These are phyloP conservation scores for Cariama cristata DNA, from an alignment of 2,113 vertebrate genomes.

Conservation along the genomic window DNA sequence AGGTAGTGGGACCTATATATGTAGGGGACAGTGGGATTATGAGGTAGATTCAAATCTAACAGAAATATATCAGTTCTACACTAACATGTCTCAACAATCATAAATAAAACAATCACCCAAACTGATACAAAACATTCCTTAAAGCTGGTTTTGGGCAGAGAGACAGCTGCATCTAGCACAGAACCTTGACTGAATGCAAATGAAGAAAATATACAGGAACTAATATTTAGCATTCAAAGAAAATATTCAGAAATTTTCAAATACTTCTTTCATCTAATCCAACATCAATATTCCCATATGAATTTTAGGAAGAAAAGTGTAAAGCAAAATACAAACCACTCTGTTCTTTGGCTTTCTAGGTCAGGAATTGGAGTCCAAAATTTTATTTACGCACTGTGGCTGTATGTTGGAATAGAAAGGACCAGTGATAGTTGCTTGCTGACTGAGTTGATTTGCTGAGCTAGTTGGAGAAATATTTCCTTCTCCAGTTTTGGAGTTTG, in stretches of 20 bases:
- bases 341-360: background rate
- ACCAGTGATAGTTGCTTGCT: background rate
- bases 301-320: background rate
- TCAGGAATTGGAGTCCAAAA: background rate
- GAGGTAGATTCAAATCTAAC: background rate
- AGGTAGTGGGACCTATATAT: background rate
- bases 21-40: background rate
- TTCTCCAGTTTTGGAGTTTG: background rate
- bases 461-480: background rate
- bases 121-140: background rate
- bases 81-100: background rate
- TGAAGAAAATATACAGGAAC: background rate
- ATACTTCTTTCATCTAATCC: background rate
- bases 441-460: background rate
- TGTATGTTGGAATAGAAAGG: background rate
- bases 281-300: background rate
- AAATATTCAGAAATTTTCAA: background rate
- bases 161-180: background rate
- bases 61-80: background rate
- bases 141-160: background rate
- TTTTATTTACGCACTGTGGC: background rate
- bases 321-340: background rate
- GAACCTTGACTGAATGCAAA: background rate
- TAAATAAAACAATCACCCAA: background rate
- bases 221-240: background rate